Base-by-base conservation (phyloP, 1,140 invertebrate genomes). In the Akabosia matsudoensis region DNA sequence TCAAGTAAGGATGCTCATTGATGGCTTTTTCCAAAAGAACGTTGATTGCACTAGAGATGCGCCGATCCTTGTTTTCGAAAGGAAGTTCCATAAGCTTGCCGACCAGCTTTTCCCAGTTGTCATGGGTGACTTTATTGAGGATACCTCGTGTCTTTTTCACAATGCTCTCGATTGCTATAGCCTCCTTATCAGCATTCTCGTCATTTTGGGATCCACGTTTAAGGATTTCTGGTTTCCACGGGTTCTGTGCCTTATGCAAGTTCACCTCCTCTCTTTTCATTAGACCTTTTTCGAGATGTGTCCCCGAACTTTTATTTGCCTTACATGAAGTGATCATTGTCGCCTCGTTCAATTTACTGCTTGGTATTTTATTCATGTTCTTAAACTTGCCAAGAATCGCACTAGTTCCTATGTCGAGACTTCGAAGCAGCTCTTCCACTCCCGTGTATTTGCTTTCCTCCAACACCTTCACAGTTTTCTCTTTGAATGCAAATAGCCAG, bases 51-150 rank as follows among this genome's bases (percentile, higher is more conserved):
- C 91, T 91, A 78, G 91, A 88, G 30, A 97, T 85, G 80, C 92
- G 88, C 34, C 92, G 90, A 73, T 90, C 89, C 1, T 90, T 93
- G 84, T 96, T 91, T 28, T 81, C 76, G 74, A 98, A 95, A 71
- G 90, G 87, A 18, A 98, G 86, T 18, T 86, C 82, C 74, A 90
- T 88, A 45, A 97, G 90, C 86, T 94, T 92, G 28, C 89, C 88
- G 0, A 96, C 86, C 33, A 97, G 85, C 1, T 90, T 92, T 45
- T 91, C 88, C 83, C 96, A 96, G 83, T 97, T 97, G 83, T 97
- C 92, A 0, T 96, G 96, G 0, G 96, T 98, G 33, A 98, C 85
- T 85, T 97, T 98, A 85, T 98, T 98, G 1, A 98, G 85, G 70
- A 97, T 93, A 83, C 93, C 92, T 76, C 94, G 88, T 71, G 97